A percentile compares a stretch with the other conserved stretches of the same genome.
These are phyloP conservation scores for Eucera pruinosa DNA, from an alignment of 2,888 invertebrate genomes.

Conservation along the genomic window DNA sequence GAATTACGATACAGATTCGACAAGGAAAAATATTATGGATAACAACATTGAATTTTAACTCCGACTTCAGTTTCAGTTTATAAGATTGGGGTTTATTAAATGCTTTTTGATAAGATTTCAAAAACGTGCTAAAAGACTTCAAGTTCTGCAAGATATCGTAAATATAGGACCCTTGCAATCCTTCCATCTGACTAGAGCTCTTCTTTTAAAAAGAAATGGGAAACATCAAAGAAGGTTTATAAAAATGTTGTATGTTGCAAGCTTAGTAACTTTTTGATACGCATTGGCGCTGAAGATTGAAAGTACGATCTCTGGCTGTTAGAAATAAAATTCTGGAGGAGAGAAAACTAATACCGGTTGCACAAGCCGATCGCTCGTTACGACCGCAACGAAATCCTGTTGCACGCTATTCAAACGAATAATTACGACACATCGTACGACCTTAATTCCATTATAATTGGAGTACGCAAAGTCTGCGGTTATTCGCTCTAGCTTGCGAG, in stretches of 20 bases:
- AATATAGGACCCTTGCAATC: too few species aligned
- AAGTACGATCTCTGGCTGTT: neutral
- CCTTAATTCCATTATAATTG: constrained; percentile 60
- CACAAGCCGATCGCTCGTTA: constrained; percentile 50
- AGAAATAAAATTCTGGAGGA: constrained; percentile 34
- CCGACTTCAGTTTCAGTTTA: too few species aligned
- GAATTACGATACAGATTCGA: too few species aligned
- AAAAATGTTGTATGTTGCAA: neutral
- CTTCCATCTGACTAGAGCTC: too few species aligned
- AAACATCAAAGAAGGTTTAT: neutral
- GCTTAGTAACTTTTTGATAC: neutral
- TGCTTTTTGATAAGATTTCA: too few species aligned
- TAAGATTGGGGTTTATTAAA: too few species aligned
- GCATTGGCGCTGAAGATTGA: neutral
- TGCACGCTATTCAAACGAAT: constrained; percentile 53
- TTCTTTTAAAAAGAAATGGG: neutral
- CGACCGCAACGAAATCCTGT: constrained; percentile 54
- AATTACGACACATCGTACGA: constrained; percentile 54
- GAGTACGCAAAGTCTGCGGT: constrained; percentile 41
- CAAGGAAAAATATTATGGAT: too few species aligned
- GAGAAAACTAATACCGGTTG: constrained; percentile 56
- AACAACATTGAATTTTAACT: too few species aligned
- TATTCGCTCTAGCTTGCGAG: constrained; percentile 18
- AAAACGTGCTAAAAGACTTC: too few species aligned
- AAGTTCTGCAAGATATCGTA: too few species aligned